These are phyloP conservation scores for Lophochroa leadbeateri DNA, from an alignment of 2,113 vertebrate genomes.

Conservation along the genomic window DNA sequence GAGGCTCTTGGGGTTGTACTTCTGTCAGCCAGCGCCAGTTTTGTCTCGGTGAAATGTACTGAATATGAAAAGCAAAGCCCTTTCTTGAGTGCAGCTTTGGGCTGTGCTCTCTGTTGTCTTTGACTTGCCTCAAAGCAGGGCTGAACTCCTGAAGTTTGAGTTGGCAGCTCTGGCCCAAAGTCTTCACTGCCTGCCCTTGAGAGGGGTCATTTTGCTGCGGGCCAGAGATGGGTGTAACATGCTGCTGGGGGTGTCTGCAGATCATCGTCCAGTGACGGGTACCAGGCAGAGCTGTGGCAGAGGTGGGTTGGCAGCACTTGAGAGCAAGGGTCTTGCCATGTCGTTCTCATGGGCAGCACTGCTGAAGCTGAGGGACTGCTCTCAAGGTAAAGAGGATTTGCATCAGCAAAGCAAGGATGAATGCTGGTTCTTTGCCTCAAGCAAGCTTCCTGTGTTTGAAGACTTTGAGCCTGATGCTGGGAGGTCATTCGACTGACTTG, in stretches of 20 bases:
- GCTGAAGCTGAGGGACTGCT: not conserved
- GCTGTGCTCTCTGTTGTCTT: not conserved
- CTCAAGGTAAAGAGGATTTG: not conserved
- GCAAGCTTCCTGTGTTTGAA: constrained; percentile 17
- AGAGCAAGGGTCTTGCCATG: rapidly evolving
- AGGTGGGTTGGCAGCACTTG: not conserved
- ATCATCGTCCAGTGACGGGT: rapidly evolving
- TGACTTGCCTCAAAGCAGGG: not conserved
- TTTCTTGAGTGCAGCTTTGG: not conserved
- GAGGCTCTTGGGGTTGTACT: not conserved
- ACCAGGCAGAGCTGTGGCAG: not conserved
- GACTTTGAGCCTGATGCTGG: not conserved
- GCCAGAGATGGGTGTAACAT: rapidly evolving
- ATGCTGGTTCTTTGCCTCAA: not conserved
- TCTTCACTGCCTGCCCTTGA: not conserved
- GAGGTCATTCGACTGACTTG: constrained; percentile 23
- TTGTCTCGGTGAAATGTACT: rapidly evolving
- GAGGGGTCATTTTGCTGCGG: not conserved
- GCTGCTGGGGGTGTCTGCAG: not conserved
- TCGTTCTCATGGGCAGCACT: rapidly evolving
- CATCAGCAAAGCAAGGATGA: constrained; percentile 27
- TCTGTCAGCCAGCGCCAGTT: not conserved
- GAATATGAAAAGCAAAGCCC: not conserved
- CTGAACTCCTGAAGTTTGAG: not conserved
- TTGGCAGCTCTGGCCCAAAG: not conserved